Evolutionary conservation across 2,888 invertebrate genomes (phyloP).

Genomic region (Heliconius ismenius): DNA sequence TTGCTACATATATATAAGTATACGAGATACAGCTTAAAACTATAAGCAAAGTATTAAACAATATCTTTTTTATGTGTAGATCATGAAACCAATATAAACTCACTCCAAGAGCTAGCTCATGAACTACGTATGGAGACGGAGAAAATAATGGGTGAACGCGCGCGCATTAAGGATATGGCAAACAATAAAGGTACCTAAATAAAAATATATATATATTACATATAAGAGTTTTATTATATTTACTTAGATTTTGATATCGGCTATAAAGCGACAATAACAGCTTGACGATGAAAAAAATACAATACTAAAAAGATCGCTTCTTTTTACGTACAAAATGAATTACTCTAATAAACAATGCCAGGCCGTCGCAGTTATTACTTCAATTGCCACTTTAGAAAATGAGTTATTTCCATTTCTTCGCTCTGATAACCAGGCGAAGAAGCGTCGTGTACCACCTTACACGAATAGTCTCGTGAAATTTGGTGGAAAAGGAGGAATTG

Average conservation of each 20-base stretch:
- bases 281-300: too few species aligned
- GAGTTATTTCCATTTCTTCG: neutral
- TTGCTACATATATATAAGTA: too few species aligned
- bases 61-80: conserved; percentile 48
- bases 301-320: too few species aligned
- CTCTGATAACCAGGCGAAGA: neutral
- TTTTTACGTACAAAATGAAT: too few species aligned
- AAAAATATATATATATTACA: neutral
- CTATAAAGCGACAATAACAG: too few species aligned
- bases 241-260: too few species aligned
- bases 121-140: conserved; percentile 75
- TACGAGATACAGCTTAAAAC: too few species aligned
- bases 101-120: conserved; percentile 73
- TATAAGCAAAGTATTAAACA: neutral
- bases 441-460: too few species aligned
- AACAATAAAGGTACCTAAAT: conserved; percentile 67
- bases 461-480: too few species aligned
- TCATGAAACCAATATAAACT: conserved; percentile 73
- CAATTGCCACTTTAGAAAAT: neutral
- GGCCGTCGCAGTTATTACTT: neutral
- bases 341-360: too few species aligned
- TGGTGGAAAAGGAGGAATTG: too few species aligned
- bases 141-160: conserved; percentile 74
- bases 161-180: conserved; percentile 70
- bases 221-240: neutral